Evolutionary conservation across 2,888 invertebrate species (phyloP).

Genomic region (Smittia sp.): DNA sequence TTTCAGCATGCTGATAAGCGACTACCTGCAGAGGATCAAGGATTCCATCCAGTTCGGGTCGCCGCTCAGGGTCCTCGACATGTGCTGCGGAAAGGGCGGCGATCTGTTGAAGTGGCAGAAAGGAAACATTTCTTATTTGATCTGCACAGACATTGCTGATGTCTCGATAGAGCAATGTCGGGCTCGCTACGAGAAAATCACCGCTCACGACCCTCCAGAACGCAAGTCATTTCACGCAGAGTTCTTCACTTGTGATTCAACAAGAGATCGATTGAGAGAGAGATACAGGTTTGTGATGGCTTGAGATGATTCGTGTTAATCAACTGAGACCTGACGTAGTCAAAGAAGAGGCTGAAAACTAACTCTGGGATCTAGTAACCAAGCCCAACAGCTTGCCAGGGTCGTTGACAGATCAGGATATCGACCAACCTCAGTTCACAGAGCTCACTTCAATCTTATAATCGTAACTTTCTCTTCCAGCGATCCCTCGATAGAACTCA

Average conservation of each 20-base stretch:
- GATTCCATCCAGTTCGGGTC: conserved; percentile 64
- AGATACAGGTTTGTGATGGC: conserved; percentile 59
- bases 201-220: conserved; percentile 49
- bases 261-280: conserved; percentile 74
- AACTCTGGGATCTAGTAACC: no score
- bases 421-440: no score
- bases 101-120: conserved; percentile 96
- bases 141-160: conserved; percentile 91
- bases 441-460: neutral
- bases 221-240: conserved; percentile 74
- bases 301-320: no score
- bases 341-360: no score
- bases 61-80: conserved; percentile 75
- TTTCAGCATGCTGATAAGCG: conserved; percentile 77
- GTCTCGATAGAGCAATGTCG: conserved; percentile 90
- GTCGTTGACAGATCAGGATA: no score
- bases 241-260: conserved; percentile 89
- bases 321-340: no score
- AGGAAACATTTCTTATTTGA: conserved; percentile 71
- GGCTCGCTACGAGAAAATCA: conserved; percentile 74
- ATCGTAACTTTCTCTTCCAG: neutral
- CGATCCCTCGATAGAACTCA: conserved; percentile 75
- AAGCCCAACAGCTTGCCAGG: no score
- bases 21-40: conserved; percentile 67
- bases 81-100: conserved; percentile 98